A percentile compares a stretch with the other conserved stretches of the same genome.
These are phyloP conservation scores for Hybognathus amarus DNA, from an alignment of 2,797 vertebrate genomes.

Conservation along the genomic window DNA sequence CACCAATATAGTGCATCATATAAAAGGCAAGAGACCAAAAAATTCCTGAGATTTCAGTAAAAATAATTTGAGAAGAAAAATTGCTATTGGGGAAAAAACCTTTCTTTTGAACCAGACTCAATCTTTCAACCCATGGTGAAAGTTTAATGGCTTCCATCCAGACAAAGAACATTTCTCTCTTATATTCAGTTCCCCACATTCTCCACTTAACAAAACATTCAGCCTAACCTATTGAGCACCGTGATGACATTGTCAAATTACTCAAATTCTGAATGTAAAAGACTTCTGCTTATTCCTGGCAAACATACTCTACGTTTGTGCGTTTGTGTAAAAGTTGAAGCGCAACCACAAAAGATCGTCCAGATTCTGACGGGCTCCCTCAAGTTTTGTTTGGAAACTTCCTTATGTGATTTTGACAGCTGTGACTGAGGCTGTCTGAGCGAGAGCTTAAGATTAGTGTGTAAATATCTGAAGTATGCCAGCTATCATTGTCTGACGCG, in stretches of 20 bases:
- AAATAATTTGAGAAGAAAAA: not conserved
- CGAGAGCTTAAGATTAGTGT: slow-evolving; percentile 65
- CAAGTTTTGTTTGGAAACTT: slow-evolving; percentile 54
- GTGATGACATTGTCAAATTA: not conserved
- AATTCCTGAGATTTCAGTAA: not conserved
- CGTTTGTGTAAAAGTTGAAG: slow-evolving; percentile 28
- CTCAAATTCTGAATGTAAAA: not conserved
- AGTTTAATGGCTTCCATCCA: not conserved
- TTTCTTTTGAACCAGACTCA: not conserved
- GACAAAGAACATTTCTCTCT: slow-evolving; percentile 3
- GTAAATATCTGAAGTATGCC: slow-evolving; percentile 74
- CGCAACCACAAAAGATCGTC: slow-evolving; percentile 61
- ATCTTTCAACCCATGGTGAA: not conserved
- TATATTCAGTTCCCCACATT: not conserved
- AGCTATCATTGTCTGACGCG: slow-evolving; percentile 64
- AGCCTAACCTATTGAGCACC: not conserved
- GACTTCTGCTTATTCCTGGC: slow-evolving; percentile 12
- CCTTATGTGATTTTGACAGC: slow-evolving; percentile 60
- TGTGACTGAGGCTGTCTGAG: slow-evolving; percentile 39
- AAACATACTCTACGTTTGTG: slow-evolving; percentile 42
- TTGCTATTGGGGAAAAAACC: accelerated
- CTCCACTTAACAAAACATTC: slow-evolving; percentile 9
- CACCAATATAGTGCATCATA: not conserved
- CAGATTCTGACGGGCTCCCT: slow-evolving; percentile 58
- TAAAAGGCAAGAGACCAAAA: not conserved